Evolutionary conservation across 2,888 invertebrate species (phyloP).

Genomic region (Pyrrhia umbra): DNA sequence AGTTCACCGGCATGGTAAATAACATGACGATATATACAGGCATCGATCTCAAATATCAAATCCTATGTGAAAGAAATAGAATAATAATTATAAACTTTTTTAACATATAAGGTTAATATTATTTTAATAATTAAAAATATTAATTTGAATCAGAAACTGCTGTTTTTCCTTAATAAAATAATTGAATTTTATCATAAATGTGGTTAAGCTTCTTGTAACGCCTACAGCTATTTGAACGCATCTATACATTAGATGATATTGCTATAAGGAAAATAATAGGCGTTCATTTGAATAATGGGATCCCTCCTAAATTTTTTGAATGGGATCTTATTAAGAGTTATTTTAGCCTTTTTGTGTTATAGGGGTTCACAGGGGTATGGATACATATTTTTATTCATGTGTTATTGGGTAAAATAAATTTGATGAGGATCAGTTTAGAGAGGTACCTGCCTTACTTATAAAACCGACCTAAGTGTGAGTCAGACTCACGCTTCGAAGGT

Average conservation of each 20-base stretch:
- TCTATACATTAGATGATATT: constrained; percentile 49
- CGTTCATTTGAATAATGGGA: constrained; percentile 63
- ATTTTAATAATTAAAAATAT: constrained; percentile 1
- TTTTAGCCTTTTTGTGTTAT: constrained; percentile 51
- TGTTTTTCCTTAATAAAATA: constrained; percentile 12
- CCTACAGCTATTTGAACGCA: constrained; percentile 42
- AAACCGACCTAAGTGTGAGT: too few species aligned
- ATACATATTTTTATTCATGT: constrained; percentile 47
- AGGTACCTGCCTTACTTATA: constrained; percentile 6
- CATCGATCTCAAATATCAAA: too few species aligned
- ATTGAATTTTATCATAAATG: constrained; percentile 21
- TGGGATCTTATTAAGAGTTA: constrained; percentile 51
- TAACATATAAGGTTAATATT: too few species aligned
- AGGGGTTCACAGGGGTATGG: constrained; percentile 33
- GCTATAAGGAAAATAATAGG: constrained; percentile 61
- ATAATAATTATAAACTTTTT: too few species aligned
- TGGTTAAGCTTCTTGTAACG: constrained; percentile 17
- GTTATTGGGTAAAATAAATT: constrained; percentile 29
- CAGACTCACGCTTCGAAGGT: too few species aligned
- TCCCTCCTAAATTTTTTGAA: constrained; percentile 49
- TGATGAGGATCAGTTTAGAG: constrained; percentile 11
- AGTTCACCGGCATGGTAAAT: too few species aligned
- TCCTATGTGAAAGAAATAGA: too few species aligned
- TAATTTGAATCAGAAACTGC: constrained; percentile 13
- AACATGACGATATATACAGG: too few species aligned